phyloP scores from a whole-genome alignment of 1,140 invertebrate genomes.

The Psilanteris sp. region DNA sequence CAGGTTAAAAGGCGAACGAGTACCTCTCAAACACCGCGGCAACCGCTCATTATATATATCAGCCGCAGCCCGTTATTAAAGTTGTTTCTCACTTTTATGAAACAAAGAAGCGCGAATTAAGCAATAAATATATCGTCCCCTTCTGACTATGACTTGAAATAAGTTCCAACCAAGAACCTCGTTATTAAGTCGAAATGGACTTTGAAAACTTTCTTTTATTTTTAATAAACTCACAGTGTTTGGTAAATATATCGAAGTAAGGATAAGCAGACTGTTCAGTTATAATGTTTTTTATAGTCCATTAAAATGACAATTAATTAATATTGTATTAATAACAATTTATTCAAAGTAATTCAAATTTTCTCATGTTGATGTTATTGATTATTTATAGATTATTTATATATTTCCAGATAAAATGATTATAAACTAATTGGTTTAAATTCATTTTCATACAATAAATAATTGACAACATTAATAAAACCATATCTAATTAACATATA shows the following conservation, averaged over 20 bases:
- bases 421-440: too few relatives aligned
- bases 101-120: slow-evolving; percentile 79
- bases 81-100: slow-evolving; percentile 79
- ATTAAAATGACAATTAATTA: too few relatives aligned
- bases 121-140: slow-evolving; percentile 72
- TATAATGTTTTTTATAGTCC: too few relatives aligned
- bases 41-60: slow-evolving; percentile 68
- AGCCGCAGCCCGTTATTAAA: slow-evolving; percentile 75
- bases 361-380: too few relatives aligned
- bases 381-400: too few relatives aligned
- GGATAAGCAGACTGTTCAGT: too few relatives aligned
- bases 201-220: slow-evolving; percentile 30
- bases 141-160: slow-evolving; percentile 58
- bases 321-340: too few relatives aligned
- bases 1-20: slow-evolving; percentile 63
- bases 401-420: too few relatives aligned
- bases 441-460: too few relatives aligned
- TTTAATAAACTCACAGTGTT: slow-evolving; percentile 32
- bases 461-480: too few relatives aligned
- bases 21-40: slow-evolving; percentile 43
- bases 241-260: slow-evolving; percentile 31
- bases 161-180: slow-evolving; percentile 57
- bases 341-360: too few relatives aligned
- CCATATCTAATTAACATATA: too few relatives aligned
- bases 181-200: slow-evolving; percentile 61